phyloP scores from a whole-genome alignment of 2,888 invertebrate species.

The Sphaerophoria taeniata region DNA sequence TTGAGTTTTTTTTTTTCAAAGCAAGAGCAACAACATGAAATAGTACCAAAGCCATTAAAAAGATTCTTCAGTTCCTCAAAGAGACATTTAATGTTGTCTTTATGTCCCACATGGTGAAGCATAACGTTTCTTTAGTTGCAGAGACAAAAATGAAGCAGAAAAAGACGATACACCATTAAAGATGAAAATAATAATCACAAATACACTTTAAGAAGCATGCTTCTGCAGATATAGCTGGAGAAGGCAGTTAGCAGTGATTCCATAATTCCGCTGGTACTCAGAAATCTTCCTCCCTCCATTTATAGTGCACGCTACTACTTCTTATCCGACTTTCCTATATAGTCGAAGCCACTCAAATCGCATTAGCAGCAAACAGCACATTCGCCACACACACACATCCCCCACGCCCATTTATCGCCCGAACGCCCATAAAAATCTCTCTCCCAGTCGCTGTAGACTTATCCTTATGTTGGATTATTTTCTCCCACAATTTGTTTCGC shows the following conservation, averaged over 20 bases:
- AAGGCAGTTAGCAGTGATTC: slow-evolving; percentile 53
- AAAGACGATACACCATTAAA: slow-evolving; percentile 27
- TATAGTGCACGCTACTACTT: slow-evolving; percentile 45
- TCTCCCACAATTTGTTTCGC: slow-evolving; percentile 51
- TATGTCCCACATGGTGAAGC: slow-evolving; percentile 19
- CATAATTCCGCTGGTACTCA: slow-evolving; percentile 37
- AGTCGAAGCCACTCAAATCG: slow-evolving; percentile 68
- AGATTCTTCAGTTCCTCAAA: slow-evolving; percentile 56
- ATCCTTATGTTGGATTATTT: slow-evolving; percentile 33
- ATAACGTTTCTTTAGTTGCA: not conserved
- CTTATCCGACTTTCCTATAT: slow-evolving; percentile 60
- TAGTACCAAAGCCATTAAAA: slow-evolving; percentile 45
- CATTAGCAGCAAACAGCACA: slow-evolving; percentile 58
- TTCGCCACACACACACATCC: slow-evolving; percentile 24
- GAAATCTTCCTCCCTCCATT: slow-evolving; percentile 7
- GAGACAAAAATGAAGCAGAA: not conserved
- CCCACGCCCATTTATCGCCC: not conserved
- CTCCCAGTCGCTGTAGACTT: slow-evolving; percentile 4
- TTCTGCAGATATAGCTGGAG: not conserved
- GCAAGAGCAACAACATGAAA: not conserved
- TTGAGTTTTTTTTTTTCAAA: slow-evolving; percentile 25
- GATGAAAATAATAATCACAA: slow-evolving; percentile 47
- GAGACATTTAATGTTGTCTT: slow-evolving; percentile 28
- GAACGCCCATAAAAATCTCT: slow-evolving; percentile 23
- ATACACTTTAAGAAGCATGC: slow-evolving; percentile 53